Base-by-base conservation (phyloP, 53 echinoderm and acorn worm genomes). In the Apostichopus leukothele region DNA sequence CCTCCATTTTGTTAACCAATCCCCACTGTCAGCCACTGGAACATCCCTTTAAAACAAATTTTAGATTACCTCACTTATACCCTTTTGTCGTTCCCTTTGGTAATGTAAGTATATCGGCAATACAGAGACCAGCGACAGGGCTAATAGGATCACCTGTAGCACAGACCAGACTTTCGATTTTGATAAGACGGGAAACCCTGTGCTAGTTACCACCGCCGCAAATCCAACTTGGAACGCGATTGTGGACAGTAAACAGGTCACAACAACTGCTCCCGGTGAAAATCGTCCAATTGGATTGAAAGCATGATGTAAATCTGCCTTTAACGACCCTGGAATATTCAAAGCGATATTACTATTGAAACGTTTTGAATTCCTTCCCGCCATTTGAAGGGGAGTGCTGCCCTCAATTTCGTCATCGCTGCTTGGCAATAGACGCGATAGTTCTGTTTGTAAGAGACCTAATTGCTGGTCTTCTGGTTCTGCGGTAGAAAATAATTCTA, bases 51-150 rank as follows among this genome's bases (percentile, higher is more conserved):
- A 39, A 39, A 3, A 57, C 57, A 57, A 7, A 57, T 9, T 57
- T 3, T 9, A 57, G 57, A 7, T 57, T 85, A 85, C 85, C 85
- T 85, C 85, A 67, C 16, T 57, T 4, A 60, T 85, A 5, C 50
- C 50, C 57, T 85, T 85, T 60, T 85, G 85, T 68, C 16, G 61
- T 13, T 63, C 60, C 50, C 85, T 11, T 25, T 85, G 57, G 67
- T 68, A 50, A 66, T 85, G 85, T 3, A 85, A 60, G 27, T 85
- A 85, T 11, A 85, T 85, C 16, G 85, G 85, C 50, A 85, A 50
- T 9, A 39, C 66, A 8, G 27, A 67, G 27, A 67, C 27, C 10
- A 85, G 60, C 4, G 85, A 85, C 4, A 85, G 16, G 1, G 25
- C 67, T 12, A 85, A 67, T 12, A 85, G 26, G 4, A 85, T 16